These are phyloP conservation scores for Morpho helenor DNA, from an alignment of 2,888 invertebrate genomes.

Conservation along the genomic window DNA sequence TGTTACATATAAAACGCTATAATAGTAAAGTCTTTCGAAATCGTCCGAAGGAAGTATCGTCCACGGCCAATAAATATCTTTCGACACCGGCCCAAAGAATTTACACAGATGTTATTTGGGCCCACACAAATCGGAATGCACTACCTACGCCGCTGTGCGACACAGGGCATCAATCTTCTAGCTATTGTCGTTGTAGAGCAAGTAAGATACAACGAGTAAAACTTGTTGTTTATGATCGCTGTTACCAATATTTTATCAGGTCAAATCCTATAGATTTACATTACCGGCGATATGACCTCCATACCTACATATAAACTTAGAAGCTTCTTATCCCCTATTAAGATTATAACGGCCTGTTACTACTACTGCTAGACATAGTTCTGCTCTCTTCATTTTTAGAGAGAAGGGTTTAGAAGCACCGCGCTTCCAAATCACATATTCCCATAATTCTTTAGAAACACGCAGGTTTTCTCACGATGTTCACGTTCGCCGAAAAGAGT, in stretches of 20 bases:
- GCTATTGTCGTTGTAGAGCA: conserved; percentile 34
- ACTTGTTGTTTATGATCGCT: conserved; percentile 17
- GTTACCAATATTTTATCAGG: conserved; percentile 14
- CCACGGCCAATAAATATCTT: conserved; percentile 36
- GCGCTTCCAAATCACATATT: too few species aligned
- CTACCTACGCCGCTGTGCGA: conserved; percentile 53
- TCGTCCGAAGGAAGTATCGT: conserved; percentile 34
- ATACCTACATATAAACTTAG: too few species aligned
- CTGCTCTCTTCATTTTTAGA: too few species aligned
- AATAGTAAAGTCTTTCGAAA: conserved; percentile 23
- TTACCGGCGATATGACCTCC: too few species aligned
- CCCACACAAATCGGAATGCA: conserved; percentile 58
- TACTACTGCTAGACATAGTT: too few species aligned
- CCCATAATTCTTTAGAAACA: too few species aligned
- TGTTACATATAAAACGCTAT: conserved; percentile 15
- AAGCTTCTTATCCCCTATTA: too few species aligned
- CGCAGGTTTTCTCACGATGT: too few species aligned
- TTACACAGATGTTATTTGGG: conserved; percentile 52
- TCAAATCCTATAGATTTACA: not conserved
- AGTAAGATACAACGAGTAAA: conserved; percentile 22
- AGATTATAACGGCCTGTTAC: too few species aligned
- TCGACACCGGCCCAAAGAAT: conserved; percentile 41
- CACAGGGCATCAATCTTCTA: conserved; percentile 41
- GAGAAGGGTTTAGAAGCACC: too few species aligned
- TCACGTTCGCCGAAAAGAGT: too few species aligned